A percentile compares a stretch with the other conserved stretches of the same genome.
Evolutionary conservation across 2,888 invertebrate genomes (phyloP).

Genomic region (Scaptomyza caliginosa): DNA sequence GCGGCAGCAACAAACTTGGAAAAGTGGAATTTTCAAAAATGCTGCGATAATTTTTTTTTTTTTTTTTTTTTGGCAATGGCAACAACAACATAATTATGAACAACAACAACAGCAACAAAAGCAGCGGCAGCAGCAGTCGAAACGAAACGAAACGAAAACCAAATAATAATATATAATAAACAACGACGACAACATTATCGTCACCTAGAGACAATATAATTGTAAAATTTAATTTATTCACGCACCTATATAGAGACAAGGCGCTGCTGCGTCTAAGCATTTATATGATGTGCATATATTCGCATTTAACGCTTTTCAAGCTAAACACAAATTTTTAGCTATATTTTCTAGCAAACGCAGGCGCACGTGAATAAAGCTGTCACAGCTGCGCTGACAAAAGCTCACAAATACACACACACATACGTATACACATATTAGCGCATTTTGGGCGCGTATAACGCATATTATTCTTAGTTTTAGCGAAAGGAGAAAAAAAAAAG

Average conservation of each 20-base stretch:
- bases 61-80: constrained; percentile 28
- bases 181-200: constrained; percentile 73
- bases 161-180: constrained; percentile 53
- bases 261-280: constrained; percentile 7
- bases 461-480: constrained; percentile 10
- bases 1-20: constrained; percentile 55
- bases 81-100: constrained; percentile 72
- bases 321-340: constrained; percentile 11
- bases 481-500: background rate
- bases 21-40: constrained; percentile 75
- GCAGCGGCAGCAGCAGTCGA: background rate
- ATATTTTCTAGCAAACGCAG: constrained; percentile 7
- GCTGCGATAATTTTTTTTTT: constrained; percentile 42
- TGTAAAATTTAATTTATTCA: constrained; percentile 71
- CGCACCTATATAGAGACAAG: constrained; percentile 48
- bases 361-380: constrained; percentile 4
- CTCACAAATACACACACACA: constrained; percentile 3
- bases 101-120: constrained; percentile 47
- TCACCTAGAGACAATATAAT: constrained; percentile 77
- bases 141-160: constrained; percentile 56
- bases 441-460: background rate
- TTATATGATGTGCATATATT: background rate
- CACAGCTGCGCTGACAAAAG: constrained; percentile 3
- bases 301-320: constrained; percentile 4
- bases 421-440: constrained; percentile 3